Conservation (phyloP, 2,797 vertebrate genomes). For the Spheniscus humboldti region DNA sequence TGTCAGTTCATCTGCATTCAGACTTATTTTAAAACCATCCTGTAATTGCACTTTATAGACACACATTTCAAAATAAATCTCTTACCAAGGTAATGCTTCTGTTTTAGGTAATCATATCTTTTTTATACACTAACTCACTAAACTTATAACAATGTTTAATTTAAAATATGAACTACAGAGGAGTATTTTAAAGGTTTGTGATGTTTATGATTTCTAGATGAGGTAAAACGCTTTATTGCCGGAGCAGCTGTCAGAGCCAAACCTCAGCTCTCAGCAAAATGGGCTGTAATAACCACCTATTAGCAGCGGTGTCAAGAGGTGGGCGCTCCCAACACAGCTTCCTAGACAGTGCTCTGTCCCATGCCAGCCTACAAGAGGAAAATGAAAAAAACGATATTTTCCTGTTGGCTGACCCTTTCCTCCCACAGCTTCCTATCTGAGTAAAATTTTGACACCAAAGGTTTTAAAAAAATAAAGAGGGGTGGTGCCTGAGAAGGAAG, state of each 20-base stretch:
- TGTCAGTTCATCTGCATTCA: not conserved
- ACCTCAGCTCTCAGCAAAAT: not conserved
- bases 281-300: not conserved
- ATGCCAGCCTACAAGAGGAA: constrained; percentile 11
- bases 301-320: not conserved
- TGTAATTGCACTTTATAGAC: not conserved
- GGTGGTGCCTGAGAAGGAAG: not conserved
- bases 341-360: not conserved
- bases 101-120: not conserved
- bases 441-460: not conserved
- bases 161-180: not conserved
- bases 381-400: not conserved
- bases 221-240: not conserved
- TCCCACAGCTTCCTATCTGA: constrained; percentile 7
- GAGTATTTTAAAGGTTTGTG: not conserved
- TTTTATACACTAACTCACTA: not conserved
- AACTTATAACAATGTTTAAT: not conserved
- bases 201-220: not conserved
- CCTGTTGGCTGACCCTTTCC: constrained; percentile 53
- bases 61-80: not conserved
- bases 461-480: not conserved
- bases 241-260: not conserved
- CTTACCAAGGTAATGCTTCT: not conserved
- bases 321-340: not conserved
- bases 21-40: not conserved